Evolutionary conservation across 92 coral and sea anemone genomes (phyloP).

Genomic region (Pocillopora meandrina): DNA sequence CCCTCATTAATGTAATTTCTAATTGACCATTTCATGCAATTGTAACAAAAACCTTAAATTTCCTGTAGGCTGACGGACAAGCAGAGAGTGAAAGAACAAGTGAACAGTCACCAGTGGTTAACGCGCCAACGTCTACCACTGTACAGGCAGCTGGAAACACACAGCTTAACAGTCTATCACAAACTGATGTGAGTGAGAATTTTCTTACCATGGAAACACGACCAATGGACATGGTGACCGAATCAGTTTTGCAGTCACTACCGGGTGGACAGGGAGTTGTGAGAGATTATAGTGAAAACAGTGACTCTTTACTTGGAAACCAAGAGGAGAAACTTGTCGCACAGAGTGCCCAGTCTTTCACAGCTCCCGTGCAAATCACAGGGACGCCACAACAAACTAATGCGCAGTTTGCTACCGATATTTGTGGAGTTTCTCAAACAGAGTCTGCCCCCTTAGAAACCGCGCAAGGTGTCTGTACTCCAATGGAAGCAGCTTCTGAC

Average conservation of each 20-base stretch:
- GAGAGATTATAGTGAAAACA: slow-evolving; percentile 2
- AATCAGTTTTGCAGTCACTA: slow-evolving; percentile 31
- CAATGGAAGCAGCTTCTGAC: slow-evolving; percentile 15
- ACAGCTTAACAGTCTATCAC: slow-evolving; percentile 7
- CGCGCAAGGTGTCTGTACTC: not conserved
- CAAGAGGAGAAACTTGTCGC: not conserved
- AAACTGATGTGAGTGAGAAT: slow-evolving; percentile 5
- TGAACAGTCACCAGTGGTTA: slow-evolving; percentile 17
- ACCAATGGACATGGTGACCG: slow-evolving; percentile 35
- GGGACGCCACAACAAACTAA: not conserved
- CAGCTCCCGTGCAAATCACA: not conserved
- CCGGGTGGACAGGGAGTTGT: slow-evolving; percentile 3
- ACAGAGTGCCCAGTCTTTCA: slow-evolving; percentile 1
- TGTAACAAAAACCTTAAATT: not conserved
- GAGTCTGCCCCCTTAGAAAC: slow-evolving; percentile 6
- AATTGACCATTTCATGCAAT: not conserved
- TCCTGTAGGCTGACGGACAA: slow-evolving; percentile 11
- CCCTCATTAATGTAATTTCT: not conserved
- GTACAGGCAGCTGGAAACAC: slow-evolving; percentile 3
- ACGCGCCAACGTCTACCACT: slow-evolving; percentile 13
- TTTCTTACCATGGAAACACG: slow-evolving; percentile 34
- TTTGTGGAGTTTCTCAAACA: not conserved
- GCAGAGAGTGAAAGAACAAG: not conserved
- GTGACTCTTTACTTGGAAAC: slow-evolving; percentile 9
- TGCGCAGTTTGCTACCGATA: not conserved